Conservation (phyloP, 2,113 vertebrate genomes). For the Cochlearius cochlearius region DNA sequence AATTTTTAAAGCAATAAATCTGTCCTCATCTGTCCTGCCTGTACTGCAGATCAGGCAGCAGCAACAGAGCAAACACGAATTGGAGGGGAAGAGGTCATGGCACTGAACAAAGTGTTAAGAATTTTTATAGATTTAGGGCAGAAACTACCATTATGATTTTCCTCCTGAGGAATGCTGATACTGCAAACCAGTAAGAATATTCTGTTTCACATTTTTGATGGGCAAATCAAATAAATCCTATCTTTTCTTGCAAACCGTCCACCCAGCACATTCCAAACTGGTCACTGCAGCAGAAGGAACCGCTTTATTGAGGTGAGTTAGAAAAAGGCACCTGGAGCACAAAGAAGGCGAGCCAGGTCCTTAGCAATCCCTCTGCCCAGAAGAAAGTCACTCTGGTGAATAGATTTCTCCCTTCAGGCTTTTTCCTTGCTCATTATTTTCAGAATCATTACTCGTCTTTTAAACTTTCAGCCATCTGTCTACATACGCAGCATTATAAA, state of each 20-base stretch:
- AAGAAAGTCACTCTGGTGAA: neutral
- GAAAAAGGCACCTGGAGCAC: neutral
- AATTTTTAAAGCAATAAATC: neutral
- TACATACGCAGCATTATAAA: accelerated
- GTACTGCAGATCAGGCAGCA: neutral
- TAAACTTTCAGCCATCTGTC: neutral
- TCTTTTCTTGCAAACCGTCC: neutral
- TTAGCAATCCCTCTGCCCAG: neutral
- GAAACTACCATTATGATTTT: neutral
- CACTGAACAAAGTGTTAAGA: neutral
- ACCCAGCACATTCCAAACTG: neutral
- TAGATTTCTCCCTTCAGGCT: neutral
- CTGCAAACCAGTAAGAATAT: neutral
- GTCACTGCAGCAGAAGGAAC: neutral
- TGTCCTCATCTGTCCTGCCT: neutral
- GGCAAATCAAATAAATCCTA: neutral
- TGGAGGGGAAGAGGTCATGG: neutral
- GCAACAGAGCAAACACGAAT: neutral
- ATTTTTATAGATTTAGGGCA: neutral
- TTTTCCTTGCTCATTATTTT: neutral
- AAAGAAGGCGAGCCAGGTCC: neutral
- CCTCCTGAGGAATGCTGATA: neutral
- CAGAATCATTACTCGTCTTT: neutral
- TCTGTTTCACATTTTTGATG: neutral
- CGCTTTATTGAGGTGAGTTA: neutral